Evolutionary conservation across 2,888 invertebrate genomes (phyloP), one percentile per base, ranked within the genome.

Genomic region (Mesorhabditis belari): DNA sequence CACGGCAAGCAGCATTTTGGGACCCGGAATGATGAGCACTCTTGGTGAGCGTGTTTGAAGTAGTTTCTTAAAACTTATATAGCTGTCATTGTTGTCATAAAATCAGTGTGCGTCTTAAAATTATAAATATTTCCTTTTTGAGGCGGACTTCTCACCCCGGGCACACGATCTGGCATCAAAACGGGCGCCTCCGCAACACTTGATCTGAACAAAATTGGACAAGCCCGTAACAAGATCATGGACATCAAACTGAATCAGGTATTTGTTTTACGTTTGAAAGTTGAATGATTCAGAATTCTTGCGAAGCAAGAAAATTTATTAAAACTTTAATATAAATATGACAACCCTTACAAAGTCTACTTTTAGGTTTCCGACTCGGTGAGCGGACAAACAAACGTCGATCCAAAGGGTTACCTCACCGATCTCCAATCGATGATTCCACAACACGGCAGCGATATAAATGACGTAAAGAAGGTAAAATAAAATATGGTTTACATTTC

Each of bases 401-500:
- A 99, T 84, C 98, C 98, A 0, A 98, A 98, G 83, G 98, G 98
- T 2, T 99, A 99, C 81, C 86, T 99, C n/a, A 99, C 98, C 0
- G 98, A 98, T 83, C 85, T 99, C 55, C 95, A 98, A 81, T 94
- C 94, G 24, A 98, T 98, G 95, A 91, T 98, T 77, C 98, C 98
- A 0, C 91, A 92, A 0, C 93, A 95, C 80, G 96, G 96, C 0
- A 95, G 95, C 3, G 96, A 81, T 61, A 75, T 81, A 50, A 77
- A 77, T 27, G 78, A 80, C 59, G 73, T 80, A 53, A 81, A 80
- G 59, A 80, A 80, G 61, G 61, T 55, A 23, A 2, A n/a, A n/a
- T 17, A 1, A 26, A 19, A 6, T 19, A 19, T 6, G 17, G 12
- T 61, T 6, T 60, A 17, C 55, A 9, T 29, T 6, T 17, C 44